Evolutionary conservation across 2,888 invertebrate species (phyloP).

Genomic region (Nycteola revayana): DNA sequence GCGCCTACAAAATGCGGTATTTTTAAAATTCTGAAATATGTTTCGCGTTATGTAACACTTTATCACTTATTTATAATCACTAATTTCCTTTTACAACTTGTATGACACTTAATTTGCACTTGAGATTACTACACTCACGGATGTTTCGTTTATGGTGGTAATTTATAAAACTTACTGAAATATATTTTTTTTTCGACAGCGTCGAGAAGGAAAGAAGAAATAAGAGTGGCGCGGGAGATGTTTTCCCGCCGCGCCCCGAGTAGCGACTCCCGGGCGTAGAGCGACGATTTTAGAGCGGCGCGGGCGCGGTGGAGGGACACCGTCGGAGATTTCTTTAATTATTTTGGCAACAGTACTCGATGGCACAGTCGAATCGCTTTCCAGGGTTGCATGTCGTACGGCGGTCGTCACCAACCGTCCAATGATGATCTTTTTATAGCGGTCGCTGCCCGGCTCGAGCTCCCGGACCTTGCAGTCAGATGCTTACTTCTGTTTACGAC

Average conservation of each 20-base stretch:
- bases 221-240: constrained; percentile 82
- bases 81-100: constrained; percentile 48
- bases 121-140: constrained; percentile 57
- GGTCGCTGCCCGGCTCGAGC: constrained; percentile 76
- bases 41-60: constrained; percentile 77
- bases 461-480: constrained; percentile 55
- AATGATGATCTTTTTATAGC: constrained; percentile 82
- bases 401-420: constrained; percentile 68
- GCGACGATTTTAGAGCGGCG: constrained; percentile 83
- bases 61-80: constrained; percentile 66
- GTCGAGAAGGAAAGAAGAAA: constrained; percentile 82
- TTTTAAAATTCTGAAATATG: constrained; percentile 75
- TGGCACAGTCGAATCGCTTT: constrained; percentile 80
- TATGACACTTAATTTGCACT: constrained; percentile 62
- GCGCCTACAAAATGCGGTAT: constrained; percentile 81
- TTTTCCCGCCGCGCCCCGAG: constrained; percentile 82
- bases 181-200: constrained; percentile 77
- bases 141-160: constrained; percentile 50
- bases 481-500: constrained; percentile 51
- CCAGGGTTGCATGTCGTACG: constrained; percentile 81
- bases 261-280: constrained; percentile 82
- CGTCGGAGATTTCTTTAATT: constrained; percentile 87
- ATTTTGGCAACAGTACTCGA: constrained; percentile 88
- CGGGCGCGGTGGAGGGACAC: constrained; percentile 84
- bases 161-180: constrained; percentile 70